Base-by-base conservation (phyloP, 2,888 invertebrate genomes). In the Eristalinus aeneus region DNA sequence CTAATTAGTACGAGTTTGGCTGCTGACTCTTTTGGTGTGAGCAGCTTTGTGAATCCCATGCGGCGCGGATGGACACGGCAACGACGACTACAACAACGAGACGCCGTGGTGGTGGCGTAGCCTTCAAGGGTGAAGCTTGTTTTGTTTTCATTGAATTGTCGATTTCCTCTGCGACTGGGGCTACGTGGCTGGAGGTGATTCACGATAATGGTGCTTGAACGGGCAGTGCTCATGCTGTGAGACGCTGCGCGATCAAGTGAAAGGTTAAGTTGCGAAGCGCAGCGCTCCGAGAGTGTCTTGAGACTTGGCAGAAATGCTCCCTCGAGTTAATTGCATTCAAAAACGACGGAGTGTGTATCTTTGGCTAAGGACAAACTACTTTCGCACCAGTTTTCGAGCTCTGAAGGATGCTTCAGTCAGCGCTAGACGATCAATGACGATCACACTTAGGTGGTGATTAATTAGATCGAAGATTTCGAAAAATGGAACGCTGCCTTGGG, bases 41-140 rank as follows among this genome's bases (percentile, higher is more conserved):
- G 46, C 46, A 46, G 16, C 46, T 46, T 46, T 46, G 46, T 34
- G 34, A 34, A 34, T 34, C 34, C 34, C 34, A 34, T 34, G 34
- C 8, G 34, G 34, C 34, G 46, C 46, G 46, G 46, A 46, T 46
- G 46, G 46, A 46, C 46, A 16, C 46, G 46, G 46, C 46, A 16
- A 46, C 16, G 5, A 27, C 27, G 27, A 27, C 27, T 2, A 27
- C 27, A 27, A 27, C 27, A 5, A 2, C 27, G 27, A n/a, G n/a
- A n/a, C 27, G 27, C 27, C 27, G 27, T 27, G 27, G 27, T 27
- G 27, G 71, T 68, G 60, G 31, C 46, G 64, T 22, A 46, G 53
- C 65, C 74, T 71, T 74, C 71, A 79, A 71, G 79, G 74, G 74
- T 79, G 71, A 84, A 79, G 74, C 68, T 77, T 36, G 20, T 64